phyloP scores from a whole-genome alignment of 2,888 invertebrate genomes.

The Brachynemurus nebulosus region DNA sequence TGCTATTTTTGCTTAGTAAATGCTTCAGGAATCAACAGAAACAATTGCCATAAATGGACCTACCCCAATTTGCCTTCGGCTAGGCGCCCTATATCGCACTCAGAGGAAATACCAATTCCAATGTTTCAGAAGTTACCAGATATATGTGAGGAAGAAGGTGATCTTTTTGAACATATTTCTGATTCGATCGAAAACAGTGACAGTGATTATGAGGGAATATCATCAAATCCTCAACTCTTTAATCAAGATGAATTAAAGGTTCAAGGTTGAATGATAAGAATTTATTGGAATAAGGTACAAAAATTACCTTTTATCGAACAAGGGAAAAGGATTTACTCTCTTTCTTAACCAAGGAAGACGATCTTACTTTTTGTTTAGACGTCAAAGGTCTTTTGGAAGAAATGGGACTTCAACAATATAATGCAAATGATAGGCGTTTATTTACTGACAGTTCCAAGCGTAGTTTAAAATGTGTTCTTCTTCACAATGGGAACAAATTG shows the following conservation, averaged over 20 bases:
- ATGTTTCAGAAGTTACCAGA: slow-evolving; percentile 6
- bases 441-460: neutral
- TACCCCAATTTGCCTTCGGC: slow-evolving; percentile 10
- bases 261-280: slow-evolving; percentile 17
- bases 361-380: neutral
- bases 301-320: neutral
- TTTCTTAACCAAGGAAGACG: neutral
- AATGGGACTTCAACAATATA: neutral
- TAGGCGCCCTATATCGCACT: too few relatives aligned
- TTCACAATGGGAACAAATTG: neutral
- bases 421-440: neutral
- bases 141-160: too few relatives aligned
- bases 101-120: slow-evolving; percentile 12
- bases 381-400: neutral
- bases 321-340: neutral
- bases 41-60: neutral
- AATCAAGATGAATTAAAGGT: slow-evolving; percentile 17
- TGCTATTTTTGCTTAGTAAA: neutral
- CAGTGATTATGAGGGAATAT: slow-evolving; percentile 11
- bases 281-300: neutral
- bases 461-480: neutral
- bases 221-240: slow-evolving; percentile 15
- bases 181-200: slow-evolving; percentile 3
- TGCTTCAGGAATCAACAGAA: neutral
- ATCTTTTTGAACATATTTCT: neutral